Percentiles rank a stretch among this genome's conserved stretches.
Conservation (phyloP, 2,797 vertebrate genomes). For the Hylomyscus alleni region DNA sequence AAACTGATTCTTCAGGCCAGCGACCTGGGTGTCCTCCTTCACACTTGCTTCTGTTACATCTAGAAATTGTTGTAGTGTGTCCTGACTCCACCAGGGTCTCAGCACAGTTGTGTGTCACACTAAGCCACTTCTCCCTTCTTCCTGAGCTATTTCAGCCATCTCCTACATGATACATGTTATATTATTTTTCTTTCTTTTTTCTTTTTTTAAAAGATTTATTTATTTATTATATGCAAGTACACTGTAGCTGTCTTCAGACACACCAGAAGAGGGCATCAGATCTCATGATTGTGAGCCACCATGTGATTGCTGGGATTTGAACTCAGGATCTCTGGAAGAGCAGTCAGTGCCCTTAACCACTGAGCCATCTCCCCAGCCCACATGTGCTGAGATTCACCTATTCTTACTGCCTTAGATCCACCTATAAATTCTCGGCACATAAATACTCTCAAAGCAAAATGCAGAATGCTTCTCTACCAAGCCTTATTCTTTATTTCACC, state of each 20-base stretch:
- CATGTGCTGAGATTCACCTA: too few species aligned
- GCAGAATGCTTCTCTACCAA: background rate
- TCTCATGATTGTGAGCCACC: too few species aligned
- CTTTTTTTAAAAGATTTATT: too few species aligned
- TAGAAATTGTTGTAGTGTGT: background rate
- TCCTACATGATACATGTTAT: background rate
- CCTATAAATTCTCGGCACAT: background rate
- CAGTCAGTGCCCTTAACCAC: too few species aligned
- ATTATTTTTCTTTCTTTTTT: background rate
- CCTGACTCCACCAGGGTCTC: background rate
- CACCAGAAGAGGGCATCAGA: too few species aligned
- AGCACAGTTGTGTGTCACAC: background rate
- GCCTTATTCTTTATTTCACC: background rate
- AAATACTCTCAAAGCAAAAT: background rate
- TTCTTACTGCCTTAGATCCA: background rate
- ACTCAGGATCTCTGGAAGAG: too few species aligned
- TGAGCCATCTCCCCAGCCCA: too few species aligned
- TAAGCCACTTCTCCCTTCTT: background rate
- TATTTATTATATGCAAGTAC: too few species aligned
- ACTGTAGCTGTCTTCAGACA: too few species aligned
- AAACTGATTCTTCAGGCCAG: background rate
- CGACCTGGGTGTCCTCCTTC: background rate
- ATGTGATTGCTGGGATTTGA: too few species aligned
- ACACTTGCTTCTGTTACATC: background rate
- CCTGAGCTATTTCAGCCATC: background rate